Percentiles rank a stretch among this genome's conserved stretches.
Evolutionary conservation across 2,797 vertebrate genomes (phyloP).

Genomic region (Pogonophryne albipinna): DNA sequence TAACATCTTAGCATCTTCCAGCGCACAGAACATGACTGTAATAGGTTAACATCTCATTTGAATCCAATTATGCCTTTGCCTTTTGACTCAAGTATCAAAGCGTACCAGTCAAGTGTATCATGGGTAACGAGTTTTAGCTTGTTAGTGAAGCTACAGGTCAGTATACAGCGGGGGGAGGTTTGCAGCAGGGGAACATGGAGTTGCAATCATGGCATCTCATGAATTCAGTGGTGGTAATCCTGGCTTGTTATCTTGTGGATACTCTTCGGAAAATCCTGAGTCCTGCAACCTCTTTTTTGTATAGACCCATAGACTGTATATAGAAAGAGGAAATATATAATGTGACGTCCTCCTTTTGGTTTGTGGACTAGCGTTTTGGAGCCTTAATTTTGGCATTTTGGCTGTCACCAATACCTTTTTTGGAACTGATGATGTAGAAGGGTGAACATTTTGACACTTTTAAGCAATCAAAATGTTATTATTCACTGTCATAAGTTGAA

Average conservation of each 20-base stretch:
- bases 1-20: conserved; percentile 60
- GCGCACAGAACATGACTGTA: conserved; percentile 66
- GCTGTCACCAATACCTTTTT: no score
- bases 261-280: conserved; percentile 43
- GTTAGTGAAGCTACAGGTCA: conserved; percentile 55
- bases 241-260: conserved; percentile 62
- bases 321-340: no score
- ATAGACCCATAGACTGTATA: background rate
- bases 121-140: conserved; percentile 68
- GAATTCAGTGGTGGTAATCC: conserved; percentile 46
- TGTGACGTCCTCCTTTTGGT: no score
- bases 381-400: no score
- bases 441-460: no score
- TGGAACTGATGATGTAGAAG: no score
- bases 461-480: no score
- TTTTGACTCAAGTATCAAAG: conserved; percentile 59
- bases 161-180: conserved; percentile 54
- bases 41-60: conserved; percentile 75
- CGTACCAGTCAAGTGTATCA: conserved; percentile 67
- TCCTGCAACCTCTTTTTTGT: conserved; percentile 29
- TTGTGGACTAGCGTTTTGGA: no score
- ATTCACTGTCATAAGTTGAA: no score
- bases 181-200: conserved; percentile 35
- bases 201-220: conserved; percentile 53
- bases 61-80: conserved; percentile 73